A percentile compares a stretch with the other conserved stretches of the same genome.
phyloP scores from a whole-genome alignment of 2,113 vertebrate genomes.

The Gobio gobio region DNA sequence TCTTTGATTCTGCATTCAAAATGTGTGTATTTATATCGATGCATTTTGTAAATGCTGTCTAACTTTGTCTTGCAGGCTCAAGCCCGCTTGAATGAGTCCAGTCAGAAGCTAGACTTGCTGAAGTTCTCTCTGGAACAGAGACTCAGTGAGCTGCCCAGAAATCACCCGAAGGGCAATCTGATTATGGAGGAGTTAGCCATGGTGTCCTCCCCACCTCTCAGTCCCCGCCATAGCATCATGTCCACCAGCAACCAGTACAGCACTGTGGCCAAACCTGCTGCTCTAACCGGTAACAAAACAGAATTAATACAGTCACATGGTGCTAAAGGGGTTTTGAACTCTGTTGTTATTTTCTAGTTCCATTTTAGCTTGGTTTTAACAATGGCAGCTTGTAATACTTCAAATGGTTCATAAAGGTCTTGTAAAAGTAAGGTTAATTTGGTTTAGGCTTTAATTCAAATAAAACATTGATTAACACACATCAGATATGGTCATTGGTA shows the following conservation, averaged over 20 bases:
- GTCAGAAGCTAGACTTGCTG: conserved; percentile 96
- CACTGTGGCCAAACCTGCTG: conserved; percentile 95
- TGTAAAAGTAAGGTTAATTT: too few species aligned
- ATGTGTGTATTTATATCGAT: not conserved
- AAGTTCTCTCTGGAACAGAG: conserved; percentile 96
- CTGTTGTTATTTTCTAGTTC: not conserved
- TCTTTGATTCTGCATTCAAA: not conserved
- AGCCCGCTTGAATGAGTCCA: conserved; percentile 96
- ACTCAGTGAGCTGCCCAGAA: conserved; percentile 92
- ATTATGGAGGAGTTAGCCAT: conserved; percentile 93
- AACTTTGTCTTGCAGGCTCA: conserved; percentile 77
- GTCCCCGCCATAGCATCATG: conserved; percentile 93
- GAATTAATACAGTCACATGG: not conserved
- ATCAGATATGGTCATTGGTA: too few species aligned
- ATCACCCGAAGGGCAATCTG: conserved; percentile 92
- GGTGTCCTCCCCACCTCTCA: conserved; percentile 88
- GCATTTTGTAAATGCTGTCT: not conserved
- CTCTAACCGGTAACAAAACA: conserved; percentile 86
- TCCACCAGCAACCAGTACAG: conserved; percentile 95
- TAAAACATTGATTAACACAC: too few species aligned
- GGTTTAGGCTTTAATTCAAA: too few species aligned
- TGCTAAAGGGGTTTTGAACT: not conserved
- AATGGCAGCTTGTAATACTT: not conserved
- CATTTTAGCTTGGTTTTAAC: not conserved
- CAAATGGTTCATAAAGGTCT: too few species aligned